Evolutionary conservation across 2,797 vertebrate genomes (phyloP).

Genomic region (Dipus sagitta): DNA sequence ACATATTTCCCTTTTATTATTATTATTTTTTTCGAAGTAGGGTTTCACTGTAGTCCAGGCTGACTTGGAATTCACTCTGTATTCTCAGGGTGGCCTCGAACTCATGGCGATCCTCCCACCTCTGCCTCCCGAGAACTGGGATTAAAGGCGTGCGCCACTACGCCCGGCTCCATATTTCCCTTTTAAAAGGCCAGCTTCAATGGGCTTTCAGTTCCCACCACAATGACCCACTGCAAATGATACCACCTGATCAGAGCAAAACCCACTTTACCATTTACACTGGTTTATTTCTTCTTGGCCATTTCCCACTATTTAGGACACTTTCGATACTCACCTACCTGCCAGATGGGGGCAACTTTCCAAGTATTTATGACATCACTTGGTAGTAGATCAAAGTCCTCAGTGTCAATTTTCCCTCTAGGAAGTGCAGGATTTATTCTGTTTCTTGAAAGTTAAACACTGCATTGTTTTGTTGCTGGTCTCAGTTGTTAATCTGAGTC

Average conservation of each 20-base stretch:
- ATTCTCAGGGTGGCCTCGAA: no score
- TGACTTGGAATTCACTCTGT: no score
- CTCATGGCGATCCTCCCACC: no score
- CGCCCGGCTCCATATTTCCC: no score
- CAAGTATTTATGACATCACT: neutral
- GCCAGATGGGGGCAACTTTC: neutral
- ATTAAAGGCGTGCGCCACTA: no score
- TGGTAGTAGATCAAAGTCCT: neutral
- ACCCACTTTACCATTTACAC: neutral
- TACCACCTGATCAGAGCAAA: neutral
- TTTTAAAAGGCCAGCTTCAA: neutral
- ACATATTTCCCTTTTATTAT: neutral
- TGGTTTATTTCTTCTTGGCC: neutral
- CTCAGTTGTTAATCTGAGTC: slow-evolving; percentile 10
- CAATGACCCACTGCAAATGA: neutral
- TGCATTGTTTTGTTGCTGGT: neutral
- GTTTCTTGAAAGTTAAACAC: neutral
- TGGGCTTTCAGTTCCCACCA: neutral
- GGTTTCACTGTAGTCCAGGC: no score
- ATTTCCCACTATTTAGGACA: neutral
- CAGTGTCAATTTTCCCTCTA: neutral
- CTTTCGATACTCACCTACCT: neutral
- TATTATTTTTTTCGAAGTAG: no score
- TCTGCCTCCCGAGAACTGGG: no score
- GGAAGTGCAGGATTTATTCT: neutral